phyloP scores from a whole-genome alignment of 2,113 vertebrate genomes.

The Globicephala melas region DNA sequence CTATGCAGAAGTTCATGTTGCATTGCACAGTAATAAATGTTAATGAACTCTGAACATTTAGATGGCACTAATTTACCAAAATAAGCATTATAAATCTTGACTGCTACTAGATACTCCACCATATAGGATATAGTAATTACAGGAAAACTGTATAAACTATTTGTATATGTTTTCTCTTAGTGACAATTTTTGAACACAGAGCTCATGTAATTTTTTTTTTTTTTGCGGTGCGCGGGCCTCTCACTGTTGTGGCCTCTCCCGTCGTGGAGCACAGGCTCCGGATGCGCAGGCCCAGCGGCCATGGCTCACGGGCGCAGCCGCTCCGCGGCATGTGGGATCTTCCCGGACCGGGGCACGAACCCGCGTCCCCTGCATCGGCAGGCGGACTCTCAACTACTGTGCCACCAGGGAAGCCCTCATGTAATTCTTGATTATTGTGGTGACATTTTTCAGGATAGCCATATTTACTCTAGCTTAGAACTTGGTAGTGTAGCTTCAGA shows the following conservation, averaged over 20 bases:
- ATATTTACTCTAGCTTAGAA: neutral
- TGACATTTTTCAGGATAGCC: neutral
- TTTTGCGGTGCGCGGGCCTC: fast-evolving
- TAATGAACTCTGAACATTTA: constrained; percentile 39
- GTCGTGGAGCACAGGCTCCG: too few species aligned
- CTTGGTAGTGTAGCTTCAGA: neutral
- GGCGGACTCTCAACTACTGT: too few species aligned
- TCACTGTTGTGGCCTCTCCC: too few species aligned
- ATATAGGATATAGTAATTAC: neutral
- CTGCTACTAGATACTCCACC: neutral
- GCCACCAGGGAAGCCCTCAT: neutral
- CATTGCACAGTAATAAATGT: neutral
- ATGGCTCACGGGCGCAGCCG: too few species aligned
- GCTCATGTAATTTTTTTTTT: neutral
- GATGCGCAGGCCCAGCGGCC: too few species aligned
- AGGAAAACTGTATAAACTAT: neutral
- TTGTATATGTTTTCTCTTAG: neutral
- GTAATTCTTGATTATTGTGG: neutral
- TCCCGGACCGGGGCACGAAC: too few species aligned
- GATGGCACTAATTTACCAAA: neutral
- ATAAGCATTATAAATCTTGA: constrained; percentile 26
- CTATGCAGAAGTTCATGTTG: neutral
- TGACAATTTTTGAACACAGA: neutral
- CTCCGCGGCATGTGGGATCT: too few species aligned
- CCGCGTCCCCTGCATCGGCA: too few species aligned